Percentiles rank a stretch among this genome's conserved stretches.
Conservation (phyloP, 2,888 invertebrate genomes). For the Erynnis tages region DNA sequence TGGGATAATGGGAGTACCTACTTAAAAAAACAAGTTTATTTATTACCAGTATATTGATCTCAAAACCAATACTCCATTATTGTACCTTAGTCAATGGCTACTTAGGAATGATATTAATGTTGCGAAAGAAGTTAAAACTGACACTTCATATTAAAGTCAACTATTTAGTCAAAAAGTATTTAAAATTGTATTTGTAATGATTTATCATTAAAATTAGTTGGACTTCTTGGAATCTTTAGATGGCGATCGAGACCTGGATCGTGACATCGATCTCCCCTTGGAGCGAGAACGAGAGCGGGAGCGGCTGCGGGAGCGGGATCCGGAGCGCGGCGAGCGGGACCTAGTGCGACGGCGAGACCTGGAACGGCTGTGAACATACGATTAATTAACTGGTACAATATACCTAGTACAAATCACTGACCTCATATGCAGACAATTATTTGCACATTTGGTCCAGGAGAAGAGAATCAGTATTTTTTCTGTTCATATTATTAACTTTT, state of each 20-base stretch:
- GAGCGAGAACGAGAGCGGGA: slow-evolving; percentile 78
- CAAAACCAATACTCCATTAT: slow-evolving; percentile 53
- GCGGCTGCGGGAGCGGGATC: slow-evolving; percentile 72
- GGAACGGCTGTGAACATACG: slow-evolving; percentile 68
- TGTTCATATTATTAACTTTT: too few species aligned
- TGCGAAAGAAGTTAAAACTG: slow-evolving; percentile 13
- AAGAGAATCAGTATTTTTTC: too few species aligned
- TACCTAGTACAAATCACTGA: too few species aligned
- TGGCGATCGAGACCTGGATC: slow-evolving; percentile 73
- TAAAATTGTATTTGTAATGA: slow-evolving; percentile 15
- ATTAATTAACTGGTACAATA: neutral
- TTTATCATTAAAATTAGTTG: slow-evolving; percentile 45
- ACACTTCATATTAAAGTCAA: slow-evolving; percentile 19
- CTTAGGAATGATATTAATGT: slow-evolving; percentile 58
- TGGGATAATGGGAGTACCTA: too few species aligned
- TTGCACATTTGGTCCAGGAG: too few species aligned
- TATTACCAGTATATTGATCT: slow-evolving; percentile 57
- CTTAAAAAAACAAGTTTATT: slow-evolving; percentile 12
- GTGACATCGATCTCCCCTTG: slow-evolving; percentile 73
- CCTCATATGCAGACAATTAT: too few species aligned
- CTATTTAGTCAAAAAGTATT: slow-evolving; percentile 17
- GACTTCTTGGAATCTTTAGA: slow-evolving; percentile 78
- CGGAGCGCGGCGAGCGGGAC: slow-evolving; percentile 80
- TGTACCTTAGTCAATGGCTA: slow-evolving; percentile 49
- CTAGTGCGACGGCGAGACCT: slow-evolving; percentile 84